Base-by-base conservation (phyloP, 2,888 invertebrate species). In the Galerucella nymphaeae region DNA sequence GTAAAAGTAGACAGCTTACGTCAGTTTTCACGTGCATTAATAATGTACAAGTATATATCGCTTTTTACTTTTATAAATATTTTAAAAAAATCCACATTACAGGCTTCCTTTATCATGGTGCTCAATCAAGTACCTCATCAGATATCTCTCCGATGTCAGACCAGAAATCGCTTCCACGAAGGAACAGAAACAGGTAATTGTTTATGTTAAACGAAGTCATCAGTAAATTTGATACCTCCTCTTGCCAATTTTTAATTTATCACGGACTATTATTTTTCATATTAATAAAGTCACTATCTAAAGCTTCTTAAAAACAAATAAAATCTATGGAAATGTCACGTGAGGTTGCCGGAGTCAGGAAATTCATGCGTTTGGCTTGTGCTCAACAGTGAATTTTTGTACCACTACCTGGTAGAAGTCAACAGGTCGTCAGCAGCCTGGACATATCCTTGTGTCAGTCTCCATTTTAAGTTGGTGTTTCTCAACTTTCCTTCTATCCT, bases 121-220 rank as follows among this genome's bases (percentile, higher is more conserved):
- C 92, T 85, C 91, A 91, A 84, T 93, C 93, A 83, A 93, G 92
- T 88, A 93, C 93, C 80, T 93, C 93, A 78, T 93, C 93, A 84
- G 93, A 93, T 88, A 90, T 93, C 84, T 93, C 93, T 80, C 93
- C 93, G 83, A 92, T 92, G 92, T 92, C 92, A 83, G 93, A 93
- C 86, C 92, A 93, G 87, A 93, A 93, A 86, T 93, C 92, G 80
- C 88, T 93, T 83, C 92, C 93, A 80, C 89, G 93, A 84, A 89
- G 92, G 90, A 86, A 90, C 73, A 76, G 91, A 85, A 90, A 91
- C 87, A 91, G 91, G 91, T 92, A 90, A 87, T 80, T 53, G 8
- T 16, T n/a, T n/a, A n/a, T n/a, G n/a, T n/a, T n/a, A n/a, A 16
- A 16, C 10, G 8, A 16, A 53, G 16, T 53, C 9, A 53, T 53